Conservation (phyloP, 2,888 invertebrate genomes). For the Troides aeacus region DNA sequence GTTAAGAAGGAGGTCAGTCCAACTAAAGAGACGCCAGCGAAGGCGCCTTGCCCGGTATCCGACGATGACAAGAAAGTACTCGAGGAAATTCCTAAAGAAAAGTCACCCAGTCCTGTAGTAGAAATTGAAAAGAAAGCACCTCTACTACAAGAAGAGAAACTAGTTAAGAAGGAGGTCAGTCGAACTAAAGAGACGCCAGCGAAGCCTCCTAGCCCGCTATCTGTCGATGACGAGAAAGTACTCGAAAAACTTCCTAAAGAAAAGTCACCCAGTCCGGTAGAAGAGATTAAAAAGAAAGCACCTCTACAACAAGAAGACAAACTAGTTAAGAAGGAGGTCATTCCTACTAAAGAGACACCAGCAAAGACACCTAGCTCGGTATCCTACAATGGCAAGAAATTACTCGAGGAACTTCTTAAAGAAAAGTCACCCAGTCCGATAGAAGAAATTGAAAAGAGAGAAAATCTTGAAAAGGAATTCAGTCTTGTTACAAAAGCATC, state of each 20-base stretch:
- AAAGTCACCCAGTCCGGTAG: slow-evolving; percentile 5
- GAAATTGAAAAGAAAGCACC: slow-evolving; percentile 17
- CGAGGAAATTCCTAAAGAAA: too few relatives aligned
- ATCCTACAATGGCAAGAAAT: too few relatives aligned
- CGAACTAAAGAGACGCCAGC: not conserved
- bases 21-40: slow-evolving; percentile 6
- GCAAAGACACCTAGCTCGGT: too few relatives aligned
- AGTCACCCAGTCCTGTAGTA: not conserved
- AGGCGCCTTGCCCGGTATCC: not conserved
- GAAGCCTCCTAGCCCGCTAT: not conserved
- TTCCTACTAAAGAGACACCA: too few relatives aligned
- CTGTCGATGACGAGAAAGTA: too few relatives aligned
- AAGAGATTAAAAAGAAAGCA: not conserved
- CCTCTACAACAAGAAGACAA: too few relatives aligned
- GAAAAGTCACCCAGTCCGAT: too few relatives aligned
- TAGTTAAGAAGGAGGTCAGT: not conserved
- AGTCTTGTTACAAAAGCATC: not conserved
- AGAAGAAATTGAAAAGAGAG: too few relatives aligned
- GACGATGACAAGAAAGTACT: too few relatives aligned
- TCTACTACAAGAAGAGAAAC: not conserved
- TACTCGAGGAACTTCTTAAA: too few relatives aligned
- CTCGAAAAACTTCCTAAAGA: too few relatives aligned
- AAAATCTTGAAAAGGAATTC: not conserved
- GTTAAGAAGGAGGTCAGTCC: too few relatives aligned
- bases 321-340: not conserved